Evolutionary conservation across 2,113 vertebrate genomes (phyloP).

Genomic region (Macrotis lagotis): DNA sequence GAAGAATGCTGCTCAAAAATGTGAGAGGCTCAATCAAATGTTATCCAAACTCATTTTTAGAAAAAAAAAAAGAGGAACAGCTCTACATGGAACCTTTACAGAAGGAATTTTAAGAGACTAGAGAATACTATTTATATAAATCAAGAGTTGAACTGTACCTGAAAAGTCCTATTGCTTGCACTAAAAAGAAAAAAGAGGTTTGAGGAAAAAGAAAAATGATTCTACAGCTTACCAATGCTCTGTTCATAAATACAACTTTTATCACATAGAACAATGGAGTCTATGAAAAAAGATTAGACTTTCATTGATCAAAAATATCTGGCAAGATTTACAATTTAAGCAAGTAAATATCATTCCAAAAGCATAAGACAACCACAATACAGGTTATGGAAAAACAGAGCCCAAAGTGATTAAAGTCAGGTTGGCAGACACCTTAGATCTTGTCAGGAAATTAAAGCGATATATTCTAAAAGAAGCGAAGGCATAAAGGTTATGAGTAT

Average conservation of each 20-base stretch:
- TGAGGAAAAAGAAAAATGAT: background rate
- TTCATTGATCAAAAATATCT: background rate
- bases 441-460: background rate
- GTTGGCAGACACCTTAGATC: background rate
- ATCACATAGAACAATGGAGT: background rate
- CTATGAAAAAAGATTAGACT: background rate
- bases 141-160: background rate
- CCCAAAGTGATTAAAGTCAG: background rate
- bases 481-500: background rate
- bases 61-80: conserved; percentile 21
- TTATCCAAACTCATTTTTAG: background rate
- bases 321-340: conserved; percentile 1
- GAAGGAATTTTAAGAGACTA: background rate
- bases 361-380: background rate
- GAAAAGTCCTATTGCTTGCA: background rate
- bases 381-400: background rate
- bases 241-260: background rate
- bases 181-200: background rate
- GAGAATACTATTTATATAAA: background rate
- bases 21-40: accelerated
- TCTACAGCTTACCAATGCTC: background rate
- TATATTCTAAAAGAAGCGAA: background rate
- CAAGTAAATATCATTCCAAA: background rate
- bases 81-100: conserved; percentile 42
- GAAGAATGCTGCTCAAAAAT: background rate